Base-by-base conservation (phyloP, 2,113 vertebrate species). In the Beaufortia kweichowensis region DNA sequence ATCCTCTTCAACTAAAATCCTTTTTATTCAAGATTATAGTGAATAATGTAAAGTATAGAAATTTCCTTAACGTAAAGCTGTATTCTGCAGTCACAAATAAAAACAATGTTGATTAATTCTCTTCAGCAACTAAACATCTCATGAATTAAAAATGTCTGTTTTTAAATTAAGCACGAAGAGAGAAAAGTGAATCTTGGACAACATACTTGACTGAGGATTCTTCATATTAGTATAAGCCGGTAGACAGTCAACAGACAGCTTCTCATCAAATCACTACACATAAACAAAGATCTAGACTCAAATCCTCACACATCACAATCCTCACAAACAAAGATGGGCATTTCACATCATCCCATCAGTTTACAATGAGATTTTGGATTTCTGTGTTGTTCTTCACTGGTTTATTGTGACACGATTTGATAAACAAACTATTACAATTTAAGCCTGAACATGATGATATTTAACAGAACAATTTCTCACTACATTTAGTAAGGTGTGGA, bases 321-420 rank as follows among this genome's bases (percentile, higher is more conserved):
- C 84, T 89, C 89, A 89, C 90, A 90, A 83, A 85, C 85, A 63
- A 81, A 61, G 57, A 50, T 6, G 80, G 79, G 67, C 89, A 89
- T 90, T 90, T 88, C 91, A 82, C 88, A 88, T 87, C 83, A 59
- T 78, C 84, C 79, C 84, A 81, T 87, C 89, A 87, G 78, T 86
- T 86, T 85, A 70, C 75, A 73, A 69, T 43, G 80, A 84, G 79
- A 83, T 89, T 84, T 85, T 87, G 83, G 67, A 60, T 89, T 88
- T 88, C 85, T 88, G 84, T 77, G 83, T 83, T 76, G 72, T 69
- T 77, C 63, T 60, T 77, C 55, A 83, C 77, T 64, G 43, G 43
- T 48, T 39, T 39, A 39, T n/a, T 11, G 35, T 39, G 2, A 7
- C 35, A 39, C 35, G 11, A 39, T 39, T 7, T 39, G 35, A 39